Evolutionary conservation across 2,797 vertebrate species (phyloP).

Genomic region (Parambassis ranga): DNA sequence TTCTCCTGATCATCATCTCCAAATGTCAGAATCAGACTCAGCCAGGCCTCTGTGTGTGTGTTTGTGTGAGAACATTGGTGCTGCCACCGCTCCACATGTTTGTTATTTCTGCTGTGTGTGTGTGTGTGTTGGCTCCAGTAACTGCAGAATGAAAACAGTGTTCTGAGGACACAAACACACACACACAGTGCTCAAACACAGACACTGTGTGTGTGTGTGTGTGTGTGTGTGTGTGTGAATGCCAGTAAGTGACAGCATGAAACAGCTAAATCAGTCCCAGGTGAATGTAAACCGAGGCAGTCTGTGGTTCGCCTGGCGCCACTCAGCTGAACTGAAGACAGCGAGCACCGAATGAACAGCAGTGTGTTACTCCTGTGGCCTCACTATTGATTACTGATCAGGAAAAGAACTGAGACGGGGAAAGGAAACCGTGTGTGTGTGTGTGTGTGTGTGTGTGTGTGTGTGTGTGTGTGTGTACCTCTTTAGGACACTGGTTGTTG

Average conservation of each 20-base stretch:
- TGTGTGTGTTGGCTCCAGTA: slow-evolving; percentile 9
- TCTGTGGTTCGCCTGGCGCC: slow-evolving; percentile 6
- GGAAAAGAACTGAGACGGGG: neutral
- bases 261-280: slow-evolving; percentile 49
- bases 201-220: neutral
- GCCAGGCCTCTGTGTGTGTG: too few relatives aligned
- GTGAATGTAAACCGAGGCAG: slow-evolving; percentile 16
- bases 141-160: slow-evolving; percentile 18
- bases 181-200: slow-evolving; percentile 6
- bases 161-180: slow-evolving; percentile 6
- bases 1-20: too few relatives aligned
- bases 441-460: slow-evolving; percentile 12
- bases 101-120: slow-evolving; percentile 14
- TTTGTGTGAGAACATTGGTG: neutral
- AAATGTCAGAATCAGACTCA: too few relatives aligned
- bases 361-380: neutral
- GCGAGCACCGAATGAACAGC: neutral
- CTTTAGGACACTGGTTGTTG: slow-evolving; percentile 73
- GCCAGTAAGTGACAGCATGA: slow-evolving; percentile 25
- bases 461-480: slow-evolving; percentile 42
- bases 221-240: slow-evolving; percentile 6
- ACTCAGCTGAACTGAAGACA: slow-evolving; percentile 1
- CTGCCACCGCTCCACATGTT: neutral
- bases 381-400: slow-evolving; percentile 11
- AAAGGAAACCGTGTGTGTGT: neutral